Conservation (phyloP, 2,797 vertebrate genomes). For the Lepus oiostolus region DNA sequence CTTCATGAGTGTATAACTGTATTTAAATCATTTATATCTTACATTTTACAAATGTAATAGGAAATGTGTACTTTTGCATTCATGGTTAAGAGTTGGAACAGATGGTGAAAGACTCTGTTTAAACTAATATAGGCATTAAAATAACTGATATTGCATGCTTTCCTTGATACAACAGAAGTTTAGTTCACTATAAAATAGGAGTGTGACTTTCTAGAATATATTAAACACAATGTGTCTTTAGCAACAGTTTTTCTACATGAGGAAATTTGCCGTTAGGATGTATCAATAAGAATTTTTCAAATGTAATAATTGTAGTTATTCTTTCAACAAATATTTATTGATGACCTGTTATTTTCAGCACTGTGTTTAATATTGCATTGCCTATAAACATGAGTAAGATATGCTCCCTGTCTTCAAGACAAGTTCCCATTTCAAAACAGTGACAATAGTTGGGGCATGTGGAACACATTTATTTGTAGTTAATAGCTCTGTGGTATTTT, state of each 20-base stretch:
- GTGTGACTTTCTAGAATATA: constrained; percentile 72
- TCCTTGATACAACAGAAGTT: constrained; percentile 77
- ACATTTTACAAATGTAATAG: constrained; percentile 74
- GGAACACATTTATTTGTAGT: neutral
- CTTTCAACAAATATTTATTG: constrained; percentile 33
- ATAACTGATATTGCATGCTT: constrained; percentile 74
- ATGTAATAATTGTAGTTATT: neutral
- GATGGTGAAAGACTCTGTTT: constrained; percentile 77
- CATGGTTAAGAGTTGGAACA: constrained; percentile 77
- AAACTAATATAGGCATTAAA: constrained; percentile 83
- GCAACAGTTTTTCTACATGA: constrained; percentile 28
- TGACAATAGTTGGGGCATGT: too few relatives aligned
- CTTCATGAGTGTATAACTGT: constrained; percentile 70
- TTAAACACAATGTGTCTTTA: constrained; percentile 57
- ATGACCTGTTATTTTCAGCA: constrained; percentile 4
- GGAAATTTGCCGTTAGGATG: constrained; percentile 14
- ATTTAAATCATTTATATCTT: constrained; percentile 83
- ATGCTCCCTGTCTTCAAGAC: neutral
- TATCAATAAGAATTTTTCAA: constrained; percentile 15
- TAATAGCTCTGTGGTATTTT: neutral
- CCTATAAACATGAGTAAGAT: neutral
- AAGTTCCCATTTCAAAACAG: neutral
- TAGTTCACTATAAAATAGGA: constrained; percentile 77
- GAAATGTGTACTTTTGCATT: constrained; percentile 75
- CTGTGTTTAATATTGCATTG: neutral